Evolutionary conservation across 2,797 vertebrate genomes (phyloP).

Genomic region (Enteromius paludinosus): DNA sequence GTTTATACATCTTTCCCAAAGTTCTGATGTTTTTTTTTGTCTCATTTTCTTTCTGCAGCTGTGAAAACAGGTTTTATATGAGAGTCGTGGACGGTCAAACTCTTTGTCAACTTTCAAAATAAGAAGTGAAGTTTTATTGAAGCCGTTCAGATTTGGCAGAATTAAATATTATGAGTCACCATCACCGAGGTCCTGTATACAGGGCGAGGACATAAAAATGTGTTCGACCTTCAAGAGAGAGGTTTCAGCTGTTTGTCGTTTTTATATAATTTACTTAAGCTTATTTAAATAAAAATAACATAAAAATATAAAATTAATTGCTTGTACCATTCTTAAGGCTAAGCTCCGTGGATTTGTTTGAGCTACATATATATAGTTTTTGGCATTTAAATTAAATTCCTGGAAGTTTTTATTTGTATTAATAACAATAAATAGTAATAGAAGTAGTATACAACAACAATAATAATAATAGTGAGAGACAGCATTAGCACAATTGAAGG

Average conservation of each 20-base stretch:
- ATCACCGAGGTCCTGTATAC: slow-evolving; percentile 26
- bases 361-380: slow-evolving; percentile 70
- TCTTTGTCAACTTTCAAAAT: slow-evolving; percentile 41
- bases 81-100: slow-evolving; percentile 32
- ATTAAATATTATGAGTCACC: slow-evolving; percentile 44
- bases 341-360: slow-evolving; percentile 61
- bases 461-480: too few species aligned
- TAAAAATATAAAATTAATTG: not conserved
- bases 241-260: slow-evolving; percentile 18
- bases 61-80: slow-evolving; percentile 41
- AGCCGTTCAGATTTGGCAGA: slow-evolving; percentile 35
- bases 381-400: slow-evolving; percentile 59
- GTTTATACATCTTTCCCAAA: slow-evolving; percentile 34
- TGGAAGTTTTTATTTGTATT: not conserved
- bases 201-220: slow-evolving; percentile 17
- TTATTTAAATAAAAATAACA: slow-evolving; percentile 1
- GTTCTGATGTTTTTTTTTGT: not conserved
- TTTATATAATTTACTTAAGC: slow-evolving; percentile 1
- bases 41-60: slow-evolving; percentile 39
- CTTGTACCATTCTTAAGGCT: slow-evolving; percentile 50
- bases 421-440: not conserved
- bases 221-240: slow-evolving; percentile 14
- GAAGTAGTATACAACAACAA: too few species aligned
- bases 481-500: too few species aligned
- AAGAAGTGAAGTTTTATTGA: slow-evolving; percentile 38